Base-by-base conservation (phyloP, 2,888 invertebrate genomes). In the Helleia helle region DNA sequence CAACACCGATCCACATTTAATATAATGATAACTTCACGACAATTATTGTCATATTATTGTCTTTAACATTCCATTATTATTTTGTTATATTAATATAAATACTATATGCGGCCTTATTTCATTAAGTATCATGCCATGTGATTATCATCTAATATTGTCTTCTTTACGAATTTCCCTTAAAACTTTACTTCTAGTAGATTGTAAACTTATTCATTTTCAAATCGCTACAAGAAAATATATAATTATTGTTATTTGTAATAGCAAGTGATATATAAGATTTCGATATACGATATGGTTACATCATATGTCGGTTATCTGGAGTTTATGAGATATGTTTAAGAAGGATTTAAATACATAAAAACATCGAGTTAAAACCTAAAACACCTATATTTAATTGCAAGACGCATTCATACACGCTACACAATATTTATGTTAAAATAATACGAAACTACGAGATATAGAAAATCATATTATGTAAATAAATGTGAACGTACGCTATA, bases 381-480 rank as follows among this genome's bases (percentile, higher is more conserved):
- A 69, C 67, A 63, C 56, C 65, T 70, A 76, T 61, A 49, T 51
- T n/a, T 55, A 65, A 54, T 58, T 60, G 40, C 40, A 31, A 37
- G 34, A 40, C 31, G 37, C 37, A 17, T 38, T 34, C 38, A 40
- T 25, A 42, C 40, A 41, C 36, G 51, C 49, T 43, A 42, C 38
- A 28, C 37, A 45, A 48, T 42, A 46, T 41, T 37, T 42, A 25
- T 47, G 34, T 41, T 27, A 43, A 18, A 38, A 42, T 28, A 44
- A 50, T 44, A 41, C 43, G 43, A 48, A 47, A 43, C 76, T 80
- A 80, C 74, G 62, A 71, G 79, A 81, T 72, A 66, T 84, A 76
- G 69, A 83, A 77, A 77, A 79, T 80, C 71, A 81, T 75, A 73
- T 62, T 59, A 62, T 68, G 65, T 70, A 74, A 72, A 72, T 62